A percentile compares a stretch with the other conserved stretches of the same genome.
These are phyloP conservation scores for Nomada flava DNA, from an alignment of 2,888 invertebrate species.

Conservation along the genomic window DNA sequence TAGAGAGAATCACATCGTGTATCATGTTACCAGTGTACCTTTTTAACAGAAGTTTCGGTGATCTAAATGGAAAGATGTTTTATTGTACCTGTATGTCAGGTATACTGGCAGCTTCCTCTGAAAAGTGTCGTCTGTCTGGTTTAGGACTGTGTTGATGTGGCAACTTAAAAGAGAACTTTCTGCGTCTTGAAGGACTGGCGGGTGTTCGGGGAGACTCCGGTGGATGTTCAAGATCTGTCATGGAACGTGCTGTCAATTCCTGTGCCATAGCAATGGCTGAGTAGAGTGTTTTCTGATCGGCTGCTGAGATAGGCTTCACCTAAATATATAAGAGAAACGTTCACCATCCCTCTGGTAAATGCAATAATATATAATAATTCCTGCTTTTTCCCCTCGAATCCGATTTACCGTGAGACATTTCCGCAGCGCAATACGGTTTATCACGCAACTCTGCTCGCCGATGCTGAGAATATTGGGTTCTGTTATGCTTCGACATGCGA, in stretches of 20 bases:
- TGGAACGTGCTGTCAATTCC: constrained; percentile 90
- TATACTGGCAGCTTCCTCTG: constrained; percentile 94
- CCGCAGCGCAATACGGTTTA: neutral
- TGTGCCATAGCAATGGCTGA: constrained; percentile 97
- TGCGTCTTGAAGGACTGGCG: constrained; percentile 86
- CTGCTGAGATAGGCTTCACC: constrained; percentile 97
- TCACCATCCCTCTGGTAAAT: constrained; percentile 65
- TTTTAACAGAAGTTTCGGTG: constrained; percentile 17
- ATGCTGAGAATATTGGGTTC: constrained; percentile 31
- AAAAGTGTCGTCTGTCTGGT: constrained; percentile 93
- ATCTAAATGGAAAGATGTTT: constrained; percentile 70
- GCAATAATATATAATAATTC: constrained; percentile 21
- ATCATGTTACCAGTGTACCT: constrained; percentile 32
- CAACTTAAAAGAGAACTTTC: constrained; percentile 93
- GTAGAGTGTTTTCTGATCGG: constrained; percentile 95
- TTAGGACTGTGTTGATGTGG: constrained; percentile 87
- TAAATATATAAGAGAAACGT: constrained; percentile 76
- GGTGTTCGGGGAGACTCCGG: constrained; percentile 84
- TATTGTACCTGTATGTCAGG: constrained; percentile 93
- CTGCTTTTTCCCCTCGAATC: constrained; percentile 21
- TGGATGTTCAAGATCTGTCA: constrained; percentile 83
- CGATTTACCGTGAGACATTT: constrained; percentile 3
- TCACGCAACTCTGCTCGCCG: constrained; percentile 26
- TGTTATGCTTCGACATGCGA: constrained; percentile 40
- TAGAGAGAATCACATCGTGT: constrained; percentile 39